Evolutionary conservation across 35 echinoderm and acorn worm genomes (phyloP).

Genomic region (Stichopus chloronotus): DNA sequence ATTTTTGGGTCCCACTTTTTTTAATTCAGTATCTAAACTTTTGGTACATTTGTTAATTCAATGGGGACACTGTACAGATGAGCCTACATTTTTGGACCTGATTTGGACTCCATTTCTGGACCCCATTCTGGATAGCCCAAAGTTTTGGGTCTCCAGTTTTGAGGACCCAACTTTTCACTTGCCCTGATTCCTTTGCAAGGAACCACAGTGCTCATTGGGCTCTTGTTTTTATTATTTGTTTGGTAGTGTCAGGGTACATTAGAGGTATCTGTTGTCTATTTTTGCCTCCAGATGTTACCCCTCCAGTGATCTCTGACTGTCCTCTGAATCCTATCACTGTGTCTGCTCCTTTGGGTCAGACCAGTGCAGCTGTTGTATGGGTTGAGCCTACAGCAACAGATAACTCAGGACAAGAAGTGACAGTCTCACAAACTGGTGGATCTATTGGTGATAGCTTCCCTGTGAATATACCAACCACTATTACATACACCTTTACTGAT

Average conservation of each 20-base stretch:
- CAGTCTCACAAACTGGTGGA: constrained; percentile 12
- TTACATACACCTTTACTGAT: background rate
- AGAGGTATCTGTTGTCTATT: no score
- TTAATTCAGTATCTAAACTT: background rate
- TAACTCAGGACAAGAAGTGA: constrained; percentile 8
- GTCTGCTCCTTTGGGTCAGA: background rate
- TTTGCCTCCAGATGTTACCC: background rate
- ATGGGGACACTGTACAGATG: no score
- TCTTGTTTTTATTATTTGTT: no score
- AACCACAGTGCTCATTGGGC: no score
- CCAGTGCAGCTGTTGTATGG: background rate
- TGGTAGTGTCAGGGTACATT: no score
- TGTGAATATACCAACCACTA: background rate
- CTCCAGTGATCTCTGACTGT: constrained; percentile 20
- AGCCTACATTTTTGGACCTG: no score
- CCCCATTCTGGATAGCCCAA: background rate
- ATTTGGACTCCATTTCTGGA: background rate
- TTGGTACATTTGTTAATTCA: no score
- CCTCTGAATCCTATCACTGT: background rate
- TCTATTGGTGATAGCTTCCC: background rate
- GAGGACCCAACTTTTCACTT: no score
- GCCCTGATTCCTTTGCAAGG: no score
- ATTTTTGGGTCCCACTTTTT: background rate
- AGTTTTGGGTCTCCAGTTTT: no score
- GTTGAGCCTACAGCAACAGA: constrained; percentile 18